These are phyloP conservation scores for Hippocampus abdominalis DNA, from an alignment of 2,113 vertebrate genomes.

Conservation along the genomic window DNA sequence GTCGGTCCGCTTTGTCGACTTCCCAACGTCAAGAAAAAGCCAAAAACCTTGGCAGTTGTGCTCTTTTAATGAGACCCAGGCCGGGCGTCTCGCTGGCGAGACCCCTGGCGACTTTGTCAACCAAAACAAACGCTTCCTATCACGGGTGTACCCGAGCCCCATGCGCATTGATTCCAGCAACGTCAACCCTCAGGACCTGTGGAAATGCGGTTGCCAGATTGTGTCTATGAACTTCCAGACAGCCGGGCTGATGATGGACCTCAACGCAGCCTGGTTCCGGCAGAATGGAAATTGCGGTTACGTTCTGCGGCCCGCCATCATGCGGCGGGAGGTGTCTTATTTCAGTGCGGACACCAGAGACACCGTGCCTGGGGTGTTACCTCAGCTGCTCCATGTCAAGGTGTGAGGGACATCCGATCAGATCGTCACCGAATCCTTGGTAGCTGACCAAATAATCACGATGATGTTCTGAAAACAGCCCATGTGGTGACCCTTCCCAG, in stretches of 20 bases:
- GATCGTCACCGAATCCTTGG: neutral
- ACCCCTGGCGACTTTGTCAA: constrained; percentile 88
- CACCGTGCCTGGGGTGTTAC: constrained; percentile 87
- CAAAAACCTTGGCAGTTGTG: constrained; percentile 91
- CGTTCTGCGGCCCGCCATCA: constrained; percentile 88
- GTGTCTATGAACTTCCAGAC: constrained; percentile 96
- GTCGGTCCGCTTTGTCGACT: constrained; percentile 83
- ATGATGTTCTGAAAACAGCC: neutral
- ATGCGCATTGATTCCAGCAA: constrained; percentile 93
- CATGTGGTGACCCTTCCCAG: constrained; percentile 57
- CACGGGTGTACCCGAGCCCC: constrained; percentile 84
- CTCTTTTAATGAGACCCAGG: constrained; percentile 86
- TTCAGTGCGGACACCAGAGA: constrained; percentile 90
- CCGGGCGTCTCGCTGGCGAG: constrained; percentile 81
- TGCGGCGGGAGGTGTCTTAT: constrained; percentile 92
- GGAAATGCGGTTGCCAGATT: constrained; percentile 94
- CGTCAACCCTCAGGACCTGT: constrained; percentile 94
- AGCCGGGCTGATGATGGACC: constrained; percentile 92
- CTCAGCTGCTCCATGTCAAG: constrained; percentile 86
- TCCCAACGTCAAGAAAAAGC: constrained; percentile 79
- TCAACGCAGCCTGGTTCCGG: constrained; percentile 90
- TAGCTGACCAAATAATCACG: neutral
- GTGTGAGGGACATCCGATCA: constrained; percentile 21
- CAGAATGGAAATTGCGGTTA: constrained; percentile 93
- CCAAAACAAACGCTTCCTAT: constrained; percentile 89